Conservation (phyloP, 2,113 vertebrate species). For the Paramormyrops kingsleyae region DNA sequence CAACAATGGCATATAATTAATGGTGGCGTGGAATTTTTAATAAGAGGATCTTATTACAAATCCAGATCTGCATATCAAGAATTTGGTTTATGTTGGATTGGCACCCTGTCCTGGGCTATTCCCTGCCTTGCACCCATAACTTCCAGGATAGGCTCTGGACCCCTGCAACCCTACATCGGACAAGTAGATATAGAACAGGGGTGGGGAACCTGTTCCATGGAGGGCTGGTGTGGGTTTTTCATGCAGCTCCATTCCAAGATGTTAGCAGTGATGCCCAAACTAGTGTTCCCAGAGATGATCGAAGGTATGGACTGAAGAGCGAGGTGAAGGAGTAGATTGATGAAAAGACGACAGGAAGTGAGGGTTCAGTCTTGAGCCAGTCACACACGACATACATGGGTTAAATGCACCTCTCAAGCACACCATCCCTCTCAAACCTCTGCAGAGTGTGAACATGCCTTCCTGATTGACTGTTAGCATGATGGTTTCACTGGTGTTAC, state of each 20-base stretch:
- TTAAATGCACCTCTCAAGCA: not conserved
- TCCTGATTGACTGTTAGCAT: not conserved
- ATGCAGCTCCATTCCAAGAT: not conserved
- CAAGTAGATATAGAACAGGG: not conserved
- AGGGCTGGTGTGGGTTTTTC: no score
- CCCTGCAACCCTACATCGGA: not conserved
- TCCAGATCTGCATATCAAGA: not conserved
- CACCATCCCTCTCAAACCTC: not conserved
- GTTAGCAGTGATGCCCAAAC: not conserved
- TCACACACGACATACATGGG: not conserved
- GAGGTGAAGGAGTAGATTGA: not conserved
- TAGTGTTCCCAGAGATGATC: not conserved
- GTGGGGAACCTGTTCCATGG: no score
- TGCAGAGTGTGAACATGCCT: not conserved
- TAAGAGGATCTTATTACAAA: not conserved
- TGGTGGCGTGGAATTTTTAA: not conserved
- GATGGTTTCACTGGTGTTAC: not conserved
- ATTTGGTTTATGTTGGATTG: not conserved
- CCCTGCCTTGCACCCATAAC: not conserved
- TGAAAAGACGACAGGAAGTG: not conserved
- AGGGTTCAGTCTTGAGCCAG: not conserved
- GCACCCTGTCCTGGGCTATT: not conserved
- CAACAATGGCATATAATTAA: not conserved
- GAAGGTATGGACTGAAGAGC: not conserved
- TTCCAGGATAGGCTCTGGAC: not conserved